Evolutionary conservation across 2,888 invertebrate genomes (phyloP).

Genomic region (Neoaliturus tenellus): DNA sequence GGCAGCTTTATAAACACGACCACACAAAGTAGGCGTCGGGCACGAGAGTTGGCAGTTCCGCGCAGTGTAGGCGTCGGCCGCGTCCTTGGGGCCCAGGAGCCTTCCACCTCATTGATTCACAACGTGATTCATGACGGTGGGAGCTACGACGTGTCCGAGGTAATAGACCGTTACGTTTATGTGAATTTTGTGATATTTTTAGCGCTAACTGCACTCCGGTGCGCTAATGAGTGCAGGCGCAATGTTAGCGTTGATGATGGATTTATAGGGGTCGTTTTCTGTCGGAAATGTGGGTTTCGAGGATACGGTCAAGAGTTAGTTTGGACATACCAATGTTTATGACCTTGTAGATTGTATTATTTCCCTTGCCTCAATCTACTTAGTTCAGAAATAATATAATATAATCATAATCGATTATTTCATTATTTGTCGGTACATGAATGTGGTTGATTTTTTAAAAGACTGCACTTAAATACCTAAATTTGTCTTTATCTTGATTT

Average conservation of each 20-base stretch:
- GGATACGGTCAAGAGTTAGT: background rate
- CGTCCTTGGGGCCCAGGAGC: background rate
- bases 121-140: background rate
- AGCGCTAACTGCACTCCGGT: background rate
- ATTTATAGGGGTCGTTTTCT: background rate
- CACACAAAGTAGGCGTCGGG: background rate
- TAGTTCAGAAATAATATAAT: no score
- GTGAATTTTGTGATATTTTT: slow-evolving; percentile 20
- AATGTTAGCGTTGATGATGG: background rate
- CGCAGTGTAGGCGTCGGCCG: background rate
- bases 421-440: no score
- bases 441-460: no score
- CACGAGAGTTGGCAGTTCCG: slow-evolving; percentile 13
- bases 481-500: no score
- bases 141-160: background rate
- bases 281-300: background rate
- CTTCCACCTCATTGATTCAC: slow-evolving; percentile 34
- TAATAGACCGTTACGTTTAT: slow-evolving; percentile 38
- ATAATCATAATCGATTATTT: no score
- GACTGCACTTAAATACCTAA: no score
- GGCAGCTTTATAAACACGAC: background rate
- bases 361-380: no score
- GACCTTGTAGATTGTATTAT: no score
- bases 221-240: slow-evolving; percentile 20
- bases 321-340: no score